A percentile compares a stretch with the other conserved stretches of the same genome.
Evolutionary conservation across 2,888 invertebrate genomes (phyloP).

Genomic region (Leptopilina drosophilae): DNA sequence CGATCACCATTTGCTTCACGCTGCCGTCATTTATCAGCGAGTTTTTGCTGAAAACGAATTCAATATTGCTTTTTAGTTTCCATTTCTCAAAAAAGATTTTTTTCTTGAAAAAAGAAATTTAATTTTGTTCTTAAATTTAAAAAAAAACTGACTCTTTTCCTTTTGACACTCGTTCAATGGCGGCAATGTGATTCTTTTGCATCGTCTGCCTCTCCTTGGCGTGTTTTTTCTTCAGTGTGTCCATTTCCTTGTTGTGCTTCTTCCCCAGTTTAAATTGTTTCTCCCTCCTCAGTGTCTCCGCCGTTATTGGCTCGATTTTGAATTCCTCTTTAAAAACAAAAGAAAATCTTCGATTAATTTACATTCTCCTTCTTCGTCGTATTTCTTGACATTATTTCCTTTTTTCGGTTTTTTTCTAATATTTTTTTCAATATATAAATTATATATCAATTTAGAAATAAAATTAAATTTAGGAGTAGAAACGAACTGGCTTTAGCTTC

Average conservation of each 20-base stretch:
- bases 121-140: too few relatives aligned
- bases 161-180: conserved; percentile 81
- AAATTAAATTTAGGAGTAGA: too few relatives aligned
- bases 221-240: conserved; percentile 81
- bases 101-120: too few relatives aligned
- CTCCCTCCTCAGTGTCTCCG: conserved; percentile 78
- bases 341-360: too few relatives aligned
- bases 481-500: conserved; percentile 68
- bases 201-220: conserved; percentile 81
- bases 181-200: conserved; percentile 80
- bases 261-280: conserved; percentile 81
- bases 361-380: too few relatives aligned
- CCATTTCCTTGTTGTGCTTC: conserved; percentile 82
- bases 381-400: too few relatives aligned
- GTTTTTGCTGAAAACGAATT: conserved; percentile 65
- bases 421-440: too few relatives aligned
- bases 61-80: too few relatives aligned
- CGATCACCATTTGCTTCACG: conserved; percentile 78
- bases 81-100: too few relatives aligned
- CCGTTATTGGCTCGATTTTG: conserved; percentile 76
- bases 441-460: too few relatives aligned
- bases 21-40: conserved; percentile 73
- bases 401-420: too few relatives aligned
- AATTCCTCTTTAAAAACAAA: conserved; percentile 63
- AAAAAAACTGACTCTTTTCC: conserved; percentile 78